Conservation (phyloP, 1,140 invertebrate species). For the Ostrea edulis region DNA sequence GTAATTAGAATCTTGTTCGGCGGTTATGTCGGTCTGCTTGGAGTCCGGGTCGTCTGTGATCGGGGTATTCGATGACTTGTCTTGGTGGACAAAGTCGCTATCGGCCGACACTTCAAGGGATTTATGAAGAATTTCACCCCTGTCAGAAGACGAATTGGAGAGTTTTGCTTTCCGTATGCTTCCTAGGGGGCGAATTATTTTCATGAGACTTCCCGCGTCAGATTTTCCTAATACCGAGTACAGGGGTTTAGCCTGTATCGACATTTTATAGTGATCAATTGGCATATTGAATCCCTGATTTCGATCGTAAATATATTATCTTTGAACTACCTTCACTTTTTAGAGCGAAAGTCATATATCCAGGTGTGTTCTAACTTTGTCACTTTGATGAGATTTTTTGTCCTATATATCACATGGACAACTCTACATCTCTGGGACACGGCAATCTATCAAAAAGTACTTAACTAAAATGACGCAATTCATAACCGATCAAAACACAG, state of each 20-base stretch:
- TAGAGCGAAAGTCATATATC: background rate
- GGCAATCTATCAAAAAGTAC: background rate
- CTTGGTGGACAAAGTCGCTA: slow-evolving; percentile 2
- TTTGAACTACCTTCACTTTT: slow-evolving; percentile 21
- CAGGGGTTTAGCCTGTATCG: slow-evolving; percentile 38
- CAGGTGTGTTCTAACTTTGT: background rate
- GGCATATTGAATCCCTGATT: slow-evolving; percentile 38
- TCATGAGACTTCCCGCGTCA: slow-evolving; percentile 27
- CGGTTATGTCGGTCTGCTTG: background rate
- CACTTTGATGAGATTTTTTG: background rate
- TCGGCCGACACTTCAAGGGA: background rate
- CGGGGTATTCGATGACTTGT: background rate
- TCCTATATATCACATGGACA: background rate
- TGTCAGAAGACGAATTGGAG: background rate
- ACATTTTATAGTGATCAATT: slow-evolving; percentile 42
- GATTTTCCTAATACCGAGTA: slow-evolving; percentile 34
- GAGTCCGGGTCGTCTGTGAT: background rate
- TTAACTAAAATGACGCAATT: slow-evolving; percentile 15
- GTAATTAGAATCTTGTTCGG: background rate
- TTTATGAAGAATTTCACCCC: slow-evolving; percentile 19
- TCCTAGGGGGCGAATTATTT: slow-evolving; percentile 36
- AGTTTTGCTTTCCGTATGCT: slow-evolving; percentile 33
- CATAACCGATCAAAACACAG: background rate
- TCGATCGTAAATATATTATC: slow-evolving; percentile 32
- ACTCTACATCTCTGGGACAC: background rate